Conservation (phyloP, 2,888 invertebrate genomes). For the Globia sparganii region DNA sequence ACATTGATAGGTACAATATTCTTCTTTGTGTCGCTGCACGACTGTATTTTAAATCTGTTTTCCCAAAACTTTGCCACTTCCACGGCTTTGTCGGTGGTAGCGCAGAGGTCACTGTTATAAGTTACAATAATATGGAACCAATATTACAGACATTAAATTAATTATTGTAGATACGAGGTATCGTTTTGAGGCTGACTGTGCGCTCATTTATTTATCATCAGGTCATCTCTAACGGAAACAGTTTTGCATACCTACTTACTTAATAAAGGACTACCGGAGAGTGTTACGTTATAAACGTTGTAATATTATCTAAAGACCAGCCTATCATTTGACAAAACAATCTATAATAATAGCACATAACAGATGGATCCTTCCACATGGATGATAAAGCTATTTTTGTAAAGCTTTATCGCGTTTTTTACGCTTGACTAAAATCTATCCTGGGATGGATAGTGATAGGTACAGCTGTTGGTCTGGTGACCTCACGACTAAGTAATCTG, state of each 20-base stretch:
- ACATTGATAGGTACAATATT: too few relatives aligned
- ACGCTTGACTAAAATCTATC: constrained; percentile 1
- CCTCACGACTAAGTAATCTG: constrained; percentile 41
- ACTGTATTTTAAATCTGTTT: too few relatives aligned
- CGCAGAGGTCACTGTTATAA: too few relatives aligned
- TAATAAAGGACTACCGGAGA: neutral
- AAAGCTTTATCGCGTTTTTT: constrained; percentile 22
- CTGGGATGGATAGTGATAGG: constrained; percentile 12
- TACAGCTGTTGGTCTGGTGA: constrained; percentile 40
- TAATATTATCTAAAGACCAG: neutral
- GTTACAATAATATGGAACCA: too few relatives aligned
- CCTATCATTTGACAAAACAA: neutral
- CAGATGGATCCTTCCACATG: neutral
- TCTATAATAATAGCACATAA: neutral
- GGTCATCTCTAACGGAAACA: too few relatives aligned
- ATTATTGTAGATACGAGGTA: neutral
- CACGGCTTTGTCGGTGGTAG: too few relatives aligned
- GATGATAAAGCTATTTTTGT: constrained; percentile 27
- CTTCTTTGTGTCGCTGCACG: too few relatives aligned
- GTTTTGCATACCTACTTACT: neutral
- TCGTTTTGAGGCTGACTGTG: too few relatives aligned
- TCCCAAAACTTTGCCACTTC: too few relatives aligned
- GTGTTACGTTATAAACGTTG: neutral
- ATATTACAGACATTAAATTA: too few relatives aligned
- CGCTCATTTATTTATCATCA: too few relatives aligned